Evolutionary conservation across 2,888 invertebrate genomes (phyloP), one percentile per base, ranked within the genome.

Genomic region (Epistrophella euchroma): DNA sequence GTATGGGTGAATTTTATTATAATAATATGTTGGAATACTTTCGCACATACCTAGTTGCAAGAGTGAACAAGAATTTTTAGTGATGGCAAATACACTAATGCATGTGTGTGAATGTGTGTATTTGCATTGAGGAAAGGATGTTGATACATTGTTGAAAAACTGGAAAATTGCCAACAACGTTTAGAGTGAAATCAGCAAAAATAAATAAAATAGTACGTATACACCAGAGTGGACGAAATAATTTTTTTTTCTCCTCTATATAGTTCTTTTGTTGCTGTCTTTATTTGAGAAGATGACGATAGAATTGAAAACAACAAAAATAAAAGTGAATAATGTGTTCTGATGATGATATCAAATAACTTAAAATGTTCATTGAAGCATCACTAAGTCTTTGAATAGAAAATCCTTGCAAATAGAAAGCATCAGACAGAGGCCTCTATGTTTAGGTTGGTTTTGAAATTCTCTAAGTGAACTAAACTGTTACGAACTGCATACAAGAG

Each of bases 131-230:
- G 35, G 52, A 37, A 52, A 37, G 25, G n/a, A 52, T 37, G 52
- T 37, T 52, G 50, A 19, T 68, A 76, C 50, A 81, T 81, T 85
- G 81, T 85, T 85, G 52, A 47, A 81, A 80, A 81, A 81, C 76
- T 85, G 85, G 85, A 85, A 81, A 85, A 81, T 81, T 85, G 85
- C 85, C 85, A 85, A 68, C 80, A 80, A 73, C 85, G 50, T 81
- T 85, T 77, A 73, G 68, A 77, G 70, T 50, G 68, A 81, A 76
- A 73, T 85, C 81, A 85, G 81, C 85, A 81, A 40, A 40, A 80
- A 80, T 85, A 76, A 76, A 85, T 76, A 60, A 80, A 81, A 70
- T 76, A 62, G 40, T 76, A 72, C 55, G 81, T 72, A 81, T 47
- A 72, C 71, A 45, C 66, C 75, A 58, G 64, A 64, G 62, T 68